Percentiles rank a stretch among this genome's conserved stretches.
phyloP scores from a whole-genome alignment of 1,140 invertebrate species.

The Xylocopa sonorina region DNA sequence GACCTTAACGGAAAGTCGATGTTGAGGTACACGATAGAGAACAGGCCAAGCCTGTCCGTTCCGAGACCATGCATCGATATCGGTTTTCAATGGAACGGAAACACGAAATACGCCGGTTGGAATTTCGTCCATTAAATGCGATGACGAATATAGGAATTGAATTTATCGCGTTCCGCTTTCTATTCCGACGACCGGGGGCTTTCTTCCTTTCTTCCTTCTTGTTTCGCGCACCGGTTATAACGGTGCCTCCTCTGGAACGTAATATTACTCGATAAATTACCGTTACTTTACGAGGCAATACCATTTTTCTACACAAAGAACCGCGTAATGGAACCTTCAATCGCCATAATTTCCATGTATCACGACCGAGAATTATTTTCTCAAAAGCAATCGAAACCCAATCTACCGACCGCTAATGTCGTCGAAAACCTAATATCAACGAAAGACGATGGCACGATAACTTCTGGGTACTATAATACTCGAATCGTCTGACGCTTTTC shows the following conservation, averaged over 20 bases:
- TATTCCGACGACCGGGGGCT: background rate
- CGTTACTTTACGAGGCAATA: conserved; percentile 13
- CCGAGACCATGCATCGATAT: conserved; percentile 40
- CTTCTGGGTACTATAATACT: too few relatives aligned
- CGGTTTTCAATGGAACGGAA: conserved; percentile 50
- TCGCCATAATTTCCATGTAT: background rate
- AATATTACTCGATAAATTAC: conserved; percentile 41
- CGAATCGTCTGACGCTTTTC: too few relatives aligned
- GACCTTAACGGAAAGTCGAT: conserved; percentile 38
- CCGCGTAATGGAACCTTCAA: background rate
- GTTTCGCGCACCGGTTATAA: background rate
- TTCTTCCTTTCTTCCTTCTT: background rate
- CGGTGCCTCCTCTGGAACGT: background rate
- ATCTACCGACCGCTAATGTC: too few relatives aligned
- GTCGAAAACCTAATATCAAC: background rate
- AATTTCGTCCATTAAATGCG: conserved; percentile 42
- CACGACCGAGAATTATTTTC: background rate
- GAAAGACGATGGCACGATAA: too few relatives aligned
- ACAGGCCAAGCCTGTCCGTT: background rate
- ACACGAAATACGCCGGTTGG: conserved; percentile 26
- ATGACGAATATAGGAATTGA: conserved; percentile 43
- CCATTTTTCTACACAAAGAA: background rate
- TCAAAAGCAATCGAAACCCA: too few relatives aligned
- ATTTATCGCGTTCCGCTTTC: conserved; percentile 32
- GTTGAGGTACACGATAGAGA: background rate